Base-by-base conservation (phyloP, 2,113 vertebrate species). In the Caranx melampygus region DNA sequence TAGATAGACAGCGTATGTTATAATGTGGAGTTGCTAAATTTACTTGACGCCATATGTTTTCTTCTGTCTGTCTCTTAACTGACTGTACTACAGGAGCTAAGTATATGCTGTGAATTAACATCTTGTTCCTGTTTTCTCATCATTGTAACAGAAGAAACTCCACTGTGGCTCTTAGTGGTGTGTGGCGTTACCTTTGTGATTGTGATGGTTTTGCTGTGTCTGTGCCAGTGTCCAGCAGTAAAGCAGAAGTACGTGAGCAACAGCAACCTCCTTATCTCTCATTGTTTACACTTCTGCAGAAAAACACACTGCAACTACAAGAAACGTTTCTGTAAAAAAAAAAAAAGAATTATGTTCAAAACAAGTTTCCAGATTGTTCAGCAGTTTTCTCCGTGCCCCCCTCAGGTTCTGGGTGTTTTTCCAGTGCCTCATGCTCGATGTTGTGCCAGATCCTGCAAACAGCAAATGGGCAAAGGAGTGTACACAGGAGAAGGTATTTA, bases 401-500 rank as follows among this genome's bases (percentile, higher is more conserved):
- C 42, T 63, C 51, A 95, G 94, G 74, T 73, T 90, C 0, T 79
- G 54, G 13, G n/a, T 52, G 14, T 68, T 85, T 69, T 89, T 88
- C 57, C 78, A 77, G 14, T 90, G 88, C 68, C 54, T 94, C 34
- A 82, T 87, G 79, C 92, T 85, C 2, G 91, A 87, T 52, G 79
- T 79, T 16, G 91, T 95, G 45, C 95, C 95, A 21, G 95, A 96
- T 87, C 95, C 95, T 63, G 93, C 93, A 65, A 96, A 96, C 85
- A 95, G 95, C 89, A 95, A 94, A 85, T 96, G 95, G 94, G 95
- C 94, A 20, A 94, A 92, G 82, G 89, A 94, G 47, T 95, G 75
- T 45, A 55, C 26, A 5, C 74, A 80, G 44, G 83, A 85, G 6
- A 88, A 92, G 95, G 95, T 95, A 90, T 61, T 45, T 15, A 20